Conservation (phyloP, 1,140 invertebrate species). For the Microplitis mediator region DNA sequence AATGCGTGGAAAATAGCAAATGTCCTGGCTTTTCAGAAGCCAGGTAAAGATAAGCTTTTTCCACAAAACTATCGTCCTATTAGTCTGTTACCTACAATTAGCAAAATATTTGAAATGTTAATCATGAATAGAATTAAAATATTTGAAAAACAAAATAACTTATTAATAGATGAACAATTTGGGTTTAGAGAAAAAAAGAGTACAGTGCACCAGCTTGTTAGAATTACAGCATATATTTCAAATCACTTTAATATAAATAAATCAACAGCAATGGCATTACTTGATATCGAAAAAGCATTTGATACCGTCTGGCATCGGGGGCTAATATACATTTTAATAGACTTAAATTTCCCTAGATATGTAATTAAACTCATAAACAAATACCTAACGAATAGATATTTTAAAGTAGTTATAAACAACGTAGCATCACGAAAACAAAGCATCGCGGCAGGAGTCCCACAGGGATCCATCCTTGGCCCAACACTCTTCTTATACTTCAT, state of each 20-base stretch:
- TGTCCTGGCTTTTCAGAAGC: neutral
- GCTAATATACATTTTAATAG: slow-evolving; percentile 41
- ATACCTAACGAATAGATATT: slow-evolving; percentile 34
- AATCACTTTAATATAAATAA: slow-evolving; percentile 31
- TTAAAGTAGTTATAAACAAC: slow-evolving; percentile 27
- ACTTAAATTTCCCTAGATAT: slow-evolving; percentile 26
- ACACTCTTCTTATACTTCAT: slow-evolving; percentile 27
- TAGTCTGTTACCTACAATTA: slow-evolving; percentile 39
- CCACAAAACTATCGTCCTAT: slow-evolving; percentile 48
- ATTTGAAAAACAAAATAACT: slow-evolving; percentile 6
- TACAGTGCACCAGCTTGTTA: slow-evolving; percentile 41
- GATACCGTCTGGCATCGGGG: slow-evolving; percentile 47
- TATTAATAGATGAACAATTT: slow-evolving; percentile 42
- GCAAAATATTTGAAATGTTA: slow-evolving; percentile 46
- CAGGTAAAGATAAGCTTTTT: no score
- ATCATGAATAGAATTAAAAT: slow-evolving; percentile 37
- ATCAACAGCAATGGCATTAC: slow-evolving; percentile 34
- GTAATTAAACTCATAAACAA: slow-evolving; percentile 32
- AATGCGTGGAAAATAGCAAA: no score
- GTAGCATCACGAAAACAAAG: slow-evolving; percentile 19
- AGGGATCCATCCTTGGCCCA: slow-evolving; percentile 34
- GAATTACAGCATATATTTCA: slow-evolving; percentile 40
- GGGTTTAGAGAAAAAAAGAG: slow-evolving; percentile 40
- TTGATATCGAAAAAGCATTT: slow-evolving; percentile 49
- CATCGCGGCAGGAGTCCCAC: slow-evolving; percentile 38